Conservation (phyloP, 2,113 vertebrate species). For the Daboia siamensis region DNA sequence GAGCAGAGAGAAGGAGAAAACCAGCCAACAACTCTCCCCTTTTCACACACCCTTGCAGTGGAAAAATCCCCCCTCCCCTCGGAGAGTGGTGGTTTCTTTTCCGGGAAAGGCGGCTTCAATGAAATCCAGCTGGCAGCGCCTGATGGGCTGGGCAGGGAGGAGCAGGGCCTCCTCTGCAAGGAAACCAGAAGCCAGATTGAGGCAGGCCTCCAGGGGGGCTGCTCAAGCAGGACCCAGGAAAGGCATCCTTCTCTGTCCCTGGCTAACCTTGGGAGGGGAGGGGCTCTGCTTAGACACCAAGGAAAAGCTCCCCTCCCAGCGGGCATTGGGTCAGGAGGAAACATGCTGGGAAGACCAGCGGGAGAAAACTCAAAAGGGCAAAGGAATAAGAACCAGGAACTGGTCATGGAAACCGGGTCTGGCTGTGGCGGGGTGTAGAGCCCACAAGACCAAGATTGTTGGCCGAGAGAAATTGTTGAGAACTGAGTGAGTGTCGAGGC, state of each 20-base stretch:
- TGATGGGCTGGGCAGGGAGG: background rate
- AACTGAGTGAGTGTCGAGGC: no score
- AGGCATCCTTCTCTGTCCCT: background rate
- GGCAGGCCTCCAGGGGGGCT: background rate
- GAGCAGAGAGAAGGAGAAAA: no score
- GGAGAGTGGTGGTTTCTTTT: background rate
- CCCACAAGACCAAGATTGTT: background rate
- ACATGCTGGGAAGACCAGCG: background rate
- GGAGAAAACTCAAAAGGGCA: background rate
- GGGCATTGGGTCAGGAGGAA: background rate
- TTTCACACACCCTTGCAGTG: background rate
- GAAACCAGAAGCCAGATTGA: fast-evolving
- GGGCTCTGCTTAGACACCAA: background rate
- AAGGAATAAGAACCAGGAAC: background rate
- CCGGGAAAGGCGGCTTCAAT: background rate
- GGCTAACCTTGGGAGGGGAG: background rate
- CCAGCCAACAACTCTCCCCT: background rate
- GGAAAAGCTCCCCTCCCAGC: background rate
- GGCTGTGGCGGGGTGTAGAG: background rate
- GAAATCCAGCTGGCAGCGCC: background rate
- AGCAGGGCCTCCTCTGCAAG: no score
- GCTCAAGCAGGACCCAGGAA: background rate
- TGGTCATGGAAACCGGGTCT: no score
- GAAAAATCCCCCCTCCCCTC: background rate
- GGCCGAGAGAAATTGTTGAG: background rate